These are phyloP conservation scores for Eilema sororculum DNA, from an alignment of 2,888 invertebrate genomes.

Conservation along the genomic window DNA sequence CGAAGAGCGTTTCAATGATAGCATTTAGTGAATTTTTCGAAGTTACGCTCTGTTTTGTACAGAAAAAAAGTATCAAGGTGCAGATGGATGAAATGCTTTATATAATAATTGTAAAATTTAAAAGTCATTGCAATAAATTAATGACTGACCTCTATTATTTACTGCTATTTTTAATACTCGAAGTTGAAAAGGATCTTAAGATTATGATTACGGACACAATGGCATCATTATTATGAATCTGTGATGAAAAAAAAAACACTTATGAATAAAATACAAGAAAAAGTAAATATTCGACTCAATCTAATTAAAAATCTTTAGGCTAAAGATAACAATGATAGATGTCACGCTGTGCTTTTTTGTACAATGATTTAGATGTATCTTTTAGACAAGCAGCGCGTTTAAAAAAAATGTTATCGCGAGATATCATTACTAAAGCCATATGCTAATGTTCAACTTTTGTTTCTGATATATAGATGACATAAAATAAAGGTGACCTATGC, in stretches of 20 bases:
- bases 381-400: no score
- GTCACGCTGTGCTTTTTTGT: neutral
- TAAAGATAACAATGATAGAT: constrained; percentile 1
- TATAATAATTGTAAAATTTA: constrained; percentile 15
- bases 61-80: constrained; percentile 23
- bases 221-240: neutral
- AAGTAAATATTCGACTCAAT: neutral
- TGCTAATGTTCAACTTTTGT: neutral
- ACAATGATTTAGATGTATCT: neutral
- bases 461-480: neutral
- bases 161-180: neutral
- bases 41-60: constrained; percentile 30
- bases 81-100: constrained; percentile 15
- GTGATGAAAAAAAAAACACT: neutral
- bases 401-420: neutral
- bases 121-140: constrained; percentile 8
- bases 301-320: neutral
- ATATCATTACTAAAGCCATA: neutral
- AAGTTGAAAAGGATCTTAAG: neutral
- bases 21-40: constrained; percentile 14
- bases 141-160: constrained; percentile 6
- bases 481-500: neutral
- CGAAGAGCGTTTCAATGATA: constrained; percentile 22
- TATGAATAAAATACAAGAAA: neutral
- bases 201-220: constrained; percentile 1